Base-by-base conservation (phyloP, 1,140 invertebrate genomes). In the Cherax quadricarinatus region DNA sequence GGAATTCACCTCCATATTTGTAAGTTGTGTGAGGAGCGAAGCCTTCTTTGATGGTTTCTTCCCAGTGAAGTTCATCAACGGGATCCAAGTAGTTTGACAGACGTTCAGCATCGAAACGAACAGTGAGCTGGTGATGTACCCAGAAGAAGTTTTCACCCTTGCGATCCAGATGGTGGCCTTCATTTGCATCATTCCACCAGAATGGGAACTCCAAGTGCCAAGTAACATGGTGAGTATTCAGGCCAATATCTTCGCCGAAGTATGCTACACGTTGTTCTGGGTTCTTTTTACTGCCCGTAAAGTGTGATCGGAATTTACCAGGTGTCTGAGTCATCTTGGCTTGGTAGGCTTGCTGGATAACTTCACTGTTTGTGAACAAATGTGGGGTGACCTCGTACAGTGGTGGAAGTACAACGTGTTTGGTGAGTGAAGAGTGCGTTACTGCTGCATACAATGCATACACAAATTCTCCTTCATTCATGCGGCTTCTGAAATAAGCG, bases 381-480 rank as follows among this genome's bases (percentile, higher is more conserved):
- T 87, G 86, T n/a, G 86, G 86, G 62, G 86, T 87, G 51, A 87
- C 86, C 53, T 87, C 86, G 51, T 87, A 87, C 18, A 87, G 86
- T 16, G 86, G 86, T 51, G 86, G 86, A 24, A 87, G 86, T 18
- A 87, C 86, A 48, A 87, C 86, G 12, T 78, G 14, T 21, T 78
- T 7, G 4, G 70, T 78, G n/a, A 79, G 53, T 6, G n/a, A 0
- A 57, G 81, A 85, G 70, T 90, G 89, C 4, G 75, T 90, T 16
- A 90, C 53, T 14, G 89, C 82, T 57, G 53, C 70, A 48, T 90
- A 90, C 24, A 90, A 0, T 0, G 89, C 81, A 51, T 89, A 89
- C 1, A 89, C 80, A 41, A 89, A 89, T n/a, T 89, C 88, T 79
- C 88, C 88, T 57, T 89, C 88, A 82, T 89, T 89, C 60, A 89